Conservation (phyloP, 2,797 vertebrate genomes). For the Microhierax caerulescens region DNA sequence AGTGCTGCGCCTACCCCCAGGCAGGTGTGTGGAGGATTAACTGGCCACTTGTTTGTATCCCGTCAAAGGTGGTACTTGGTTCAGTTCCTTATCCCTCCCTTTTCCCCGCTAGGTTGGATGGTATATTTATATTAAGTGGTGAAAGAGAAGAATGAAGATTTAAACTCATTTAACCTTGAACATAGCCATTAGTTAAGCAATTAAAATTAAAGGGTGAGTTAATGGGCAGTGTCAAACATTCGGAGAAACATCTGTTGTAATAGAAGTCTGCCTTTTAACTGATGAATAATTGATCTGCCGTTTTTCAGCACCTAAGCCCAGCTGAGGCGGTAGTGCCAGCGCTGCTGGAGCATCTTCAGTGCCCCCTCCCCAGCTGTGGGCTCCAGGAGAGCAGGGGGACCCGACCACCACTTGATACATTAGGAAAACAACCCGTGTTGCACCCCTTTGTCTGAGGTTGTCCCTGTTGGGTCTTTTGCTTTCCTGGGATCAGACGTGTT, state of each 20-base stretch:
- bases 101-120: not conserved
- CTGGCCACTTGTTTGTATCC: not conserved
- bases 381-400: not conserved
- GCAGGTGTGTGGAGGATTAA: not conserved
- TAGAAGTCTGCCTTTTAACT: slow-evolving; percentile 67
- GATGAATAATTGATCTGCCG: slow-evolving; percentile 69
- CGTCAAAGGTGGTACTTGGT: not conserved
- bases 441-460: accelerated
- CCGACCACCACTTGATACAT: not conserved
- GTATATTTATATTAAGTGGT: not conserved
- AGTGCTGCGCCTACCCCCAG: not conserved
- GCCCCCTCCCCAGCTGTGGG: accelerated
- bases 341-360: not conserved
- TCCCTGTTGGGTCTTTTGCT: not conserved
- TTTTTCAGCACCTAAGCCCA: slow-evolving; percentile 29
- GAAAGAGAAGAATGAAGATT: slow-evolving; percentile 47
- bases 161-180: slow-evolving; percentile 73
- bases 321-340: not conserved
- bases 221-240: slow-evolving; percentile 75
- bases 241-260: slow-evolving; percentile 70
- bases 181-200: slow-evolving; percentile 70
- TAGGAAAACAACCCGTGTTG: not conserved
- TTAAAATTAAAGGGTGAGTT: slow-evolving; percentile 75
- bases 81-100: not conserved
- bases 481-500: not conserved